Evolutionary conservation across 2,113 vertebrate species (phyloP), one percentile per base, ranked within the genome.

Genomic region (Chaetorhynchus papuensis): DNA sequence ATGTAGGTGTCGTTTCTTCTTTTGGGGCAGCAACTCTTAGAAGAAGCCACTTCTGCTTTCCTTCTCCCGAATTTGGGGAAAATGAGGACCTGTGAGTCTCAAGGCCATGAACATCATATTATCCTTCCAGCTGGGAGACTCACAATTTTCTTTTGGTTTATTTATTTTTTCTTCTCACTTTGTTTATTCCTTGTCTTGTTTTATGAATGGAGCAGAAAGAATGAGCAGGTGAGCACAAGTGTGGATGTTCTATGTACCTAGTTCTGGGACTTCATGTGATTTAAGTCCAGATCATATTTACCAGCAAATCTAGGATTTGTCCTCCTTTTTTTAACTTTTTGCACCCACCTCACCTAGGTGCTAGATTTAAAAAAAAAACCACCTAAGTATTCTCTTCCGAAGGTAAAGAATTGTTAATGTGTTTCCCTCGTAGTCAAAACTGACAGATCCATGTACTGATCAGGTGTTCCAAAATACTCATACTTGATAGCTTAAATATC

Each of bases 31-130:
- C 49, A 69, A 0, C 17, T 87, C 53, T 63, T 15, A 74, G 47
- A 63, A 28, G 50, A 82, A 91, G 54, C 63, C 50, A 77, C 84
- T 97, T 97, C 90, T 74, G 82, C 78, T 94, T 94, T 95, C 45
- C 41, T 86, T 52, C 42, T 56, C 54, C 63, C 35, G 35, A 12
- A 15, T 79, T 33, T 4, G 66, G 71, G 50, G 63, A 41, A 70
- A 80, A 88, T 50, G 5, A 69, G 87, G 81, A 85, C 21, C 59
- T 79, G 53, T 0, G 2, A 87, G 45, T 84, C 35, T 94, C 31
- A 76, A n/a, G 47, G 11, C 31, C 11, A 4, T 1, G 1, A 65
- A 12, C 9, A 22, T 53, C 7, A 10, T 65, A 3, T 10, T 33
- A 11, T 37, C 8, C 15, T 86, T 54, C 33, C 21, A 57, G 10